Base-by-base conservation (phyloP, 2,797 vertebrate genomes). In the Florisuga fusca region DNA sequence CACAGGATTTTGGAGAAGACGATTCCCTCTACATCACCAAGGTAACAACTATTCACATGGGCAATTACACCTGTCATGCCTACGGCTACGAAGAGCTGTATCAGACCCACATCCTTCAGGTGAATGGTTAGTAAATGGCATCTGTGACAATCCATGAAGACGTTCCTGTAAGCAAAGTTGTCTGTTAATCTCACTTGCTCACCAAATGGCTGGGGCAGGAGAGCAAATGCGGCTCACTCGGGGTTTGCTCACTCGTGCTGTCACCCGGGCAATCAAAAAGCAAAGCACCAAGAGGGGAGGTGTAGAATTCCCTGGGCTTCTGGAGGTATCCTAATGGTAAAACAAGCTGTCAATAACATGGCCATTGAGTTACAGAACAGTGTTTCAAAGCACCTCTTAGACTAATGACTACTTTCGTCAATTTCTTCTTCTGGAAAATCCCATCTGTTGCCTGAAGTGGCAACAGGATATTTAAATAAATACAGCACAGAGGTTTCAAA, bases 51-150 rank as follows among this genome's bases (percentile, higher is more conserved):
- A 97, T 99, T 96, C 99, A 99, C 98, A 99, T 99, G 98, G 99
- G 99, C 92, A 99, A 99, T 97, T 99, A 99, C 97, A 99, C 99
- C 96, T 99, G 99, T 96, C 99, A 99, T 61, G 99, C 99, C 89
- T 98, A 98, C n/a, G 99, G 99, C 97, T 99, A 99, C 22, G 99
- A 99, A 93, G 98, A 99, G 91, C 98, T 99, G 88, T 98, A 98
- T 97, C 99, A 99, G 98, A 99, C 98, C 95, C 99, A 99, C 98
- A 98, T 99, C 98, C 99, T 99, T 98, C 99, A 99, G 99, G 99
- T 99, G 98, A 99, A 99, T 99, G 99, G 99, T 99, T 98, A 99
- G 99, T 99, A 99, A 98, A 98, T 98, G 97, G 97, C 98, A 98
- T 90, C 34, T 97, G 11, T 97, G 97, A 95, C 93, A 92, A 92